Percentiles rank a stretch among this genome's conserved stretches.
Evolutionary conservation across 2,888 invertebrate species (phyloP).

Genomic region (Mythimna pallens): DNA sequence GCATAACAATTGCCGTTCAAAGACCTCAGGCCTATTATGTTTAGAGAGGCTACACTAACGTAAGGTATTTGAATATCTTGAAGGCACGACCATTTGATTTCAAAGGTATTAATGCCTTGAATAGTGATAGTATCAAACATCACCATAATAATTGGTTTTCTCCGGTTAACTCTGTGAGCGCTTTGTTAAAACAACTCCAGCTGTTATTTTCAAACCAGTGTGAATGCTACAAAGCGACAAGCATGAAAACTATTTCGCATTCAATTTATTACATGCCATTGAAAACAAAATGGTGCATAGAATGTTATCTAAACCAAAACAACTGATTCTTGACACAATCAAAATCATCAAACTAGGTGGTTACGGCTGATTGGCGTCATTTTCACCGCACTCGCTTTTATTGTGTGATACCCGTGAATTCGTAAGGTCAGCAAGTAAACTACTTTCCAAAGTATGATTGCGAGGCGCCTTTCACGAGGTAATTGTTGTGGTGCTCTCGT

Average conservation of each 20-base stretch:
- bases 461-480: constrained; percentile 82
- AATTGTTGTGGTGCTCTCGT: constrained; percentile 83
- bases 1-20: constrained; percentile 18
- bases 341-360: constrained; percentile 46
- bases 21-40: constrained; percentile 26
- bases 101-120: constrained; percentile 22
- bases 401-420: constrained; percentile 70
- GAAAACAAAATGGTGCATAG: constrained; percentile 26
- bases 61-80: constrained; percentile 33
- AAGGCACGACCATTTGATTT: constrained; percentile 26
- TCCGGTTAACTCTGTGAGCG: neutral
- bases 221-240: constrained; percentile 2
- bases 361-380: constrained; percentile 67
- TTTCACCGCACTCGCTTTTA: constrained; percentile 68
- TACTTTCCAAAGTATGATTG: constrained; percentile 85
- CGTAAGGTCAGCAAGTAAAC: constrained; percentile 80
- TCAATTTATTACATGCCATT: constrained; percentile 22
- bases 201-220: constrained; percentile 4
- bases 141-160: constrained; percentile 15
- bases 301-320: constrained; percentile 48
- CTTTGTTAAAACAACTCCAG: constrained; percentile 9
- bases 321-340: constrained; percentile 24
- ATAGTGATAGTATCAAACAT: constrained; percentile 29
- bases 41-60: constrained; percentile 29
- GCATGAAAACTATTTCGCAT: constrained; percentile 18